Evolutionary conservation across 2,113 vertebrate genomes (phyloP).

Genomic region (Coturnix japonica): DNA sequence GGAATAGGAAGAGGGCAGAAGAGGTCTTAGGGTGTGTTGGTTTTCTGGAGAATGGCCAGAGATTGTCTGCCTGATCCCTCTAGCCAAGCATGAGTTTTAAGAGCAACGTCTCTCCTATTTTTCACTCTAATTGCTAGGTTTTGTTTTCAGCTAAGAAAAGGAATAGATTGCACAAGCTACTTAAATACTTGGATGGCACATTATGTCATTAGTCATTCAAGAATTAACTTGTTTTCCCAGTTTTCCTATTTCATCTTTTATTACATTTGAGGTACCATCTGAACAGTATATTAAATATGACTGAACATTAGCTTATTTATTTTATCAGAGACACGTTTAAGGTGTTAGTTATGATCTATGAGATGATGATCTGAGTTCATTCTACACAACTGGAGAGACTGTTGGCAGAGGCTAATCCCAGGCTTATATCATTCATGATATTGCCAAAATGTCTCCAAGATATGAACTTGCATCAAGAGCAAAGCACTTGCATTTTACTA

Average conservation of each 20-base stretch:
- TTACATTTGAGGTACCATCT: not conserved
- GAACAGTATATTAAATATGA: not conserved
- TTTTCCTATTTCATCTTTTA: not conserved
- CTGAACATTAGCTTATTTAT: not conserved
- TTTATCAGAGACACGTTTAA: not conserved
- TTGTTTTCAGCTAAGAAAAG: slow-evolving; percentile 14
- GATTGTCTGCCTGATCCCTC: rapidly evolving
- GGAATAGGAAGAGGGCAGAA: not conserved
- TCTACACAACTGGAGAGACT: not conserved
- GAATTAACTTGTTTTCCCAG: slow-evolving; percentile 33
- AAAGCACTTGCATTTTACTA: not conserved
- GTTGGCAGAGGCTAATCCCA: not conserved
- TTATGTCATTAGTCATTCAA: slow-evolving; percentile 1
- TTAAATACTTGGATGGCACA: not conserved
- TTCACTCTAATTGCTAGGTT: not conserved
- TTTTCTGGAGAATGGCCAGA: not conserved
- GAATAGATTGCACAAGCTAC: not conserved
- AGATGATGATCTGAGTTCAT: not conserved
- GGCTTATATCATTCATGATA: not conserved
- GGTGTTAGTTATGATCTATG: not conserved
- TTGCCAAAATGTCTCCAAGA: not conserved
- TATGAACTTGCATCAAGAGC: not conserved
- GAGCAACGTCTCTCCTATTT: not conserved
- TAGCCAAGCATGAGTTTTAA: not conserved
- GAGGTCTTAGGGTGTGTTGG: not conserved